phyloP scores from a whole-genome alignment of 1,140 invertebrate genomes.

The Oryctes rhinoceros region DNA sequence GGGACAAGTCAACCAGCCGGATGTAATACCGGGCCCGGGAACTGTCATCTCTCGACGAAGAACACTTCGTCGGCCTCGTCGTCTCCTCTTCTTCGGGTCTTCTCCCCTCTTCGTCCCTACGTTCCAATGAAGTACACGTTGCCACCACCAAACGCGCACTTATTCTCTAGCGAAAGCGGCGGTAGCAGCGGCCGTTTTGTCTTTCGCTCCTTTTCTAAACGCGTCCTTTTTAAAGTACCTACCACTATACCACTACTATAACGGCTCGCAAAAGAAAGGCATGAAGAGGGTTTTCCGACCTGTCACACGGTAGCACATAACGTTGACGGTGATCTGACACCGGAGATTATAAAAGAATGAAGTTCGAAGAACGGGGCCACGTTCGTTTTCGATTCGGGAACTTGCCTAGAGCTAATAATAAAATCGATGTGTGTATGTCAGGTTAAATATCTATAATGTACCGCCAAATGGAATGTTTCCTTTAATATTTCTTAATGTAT shows the following conservation, averaged over 20 bases:
- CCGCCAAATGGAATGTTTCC: too few species aligned
- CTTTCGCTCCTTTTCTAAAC: constrained; percentile 44
- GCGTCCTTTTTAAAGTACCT: constrained; percentile 37
- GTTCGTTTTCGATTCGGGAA: background rate
- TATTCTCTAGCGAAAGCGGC: background rate
- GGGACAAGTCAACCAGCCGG: constrained; percentile 55
- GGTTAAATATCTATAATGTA: too few species aligned
- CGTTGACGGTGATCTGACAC: constrained; percentile 48
- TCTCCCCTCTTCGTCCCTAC: constrained; percentile 12
- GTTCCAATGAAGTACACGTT: constrained; percentile 18
- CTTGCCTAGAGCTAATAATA: too few species aligned
- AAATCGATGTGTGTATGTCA: too few species aligned
- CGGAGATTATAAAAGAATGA: constrained; percentile 33
- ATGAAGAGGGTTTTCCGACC: constrained; percentile 53
- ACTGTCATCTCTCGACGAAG: constrained; percentile 42
- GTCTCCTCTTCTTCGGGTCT: constrained; percentile 7
- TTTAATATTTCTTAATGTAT: too few species aligned
- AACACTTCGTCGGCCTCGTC: constrained; percentile 17
- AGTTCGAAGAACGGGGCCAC: background rate
- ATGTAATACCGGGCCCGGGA: constrained; percentile 43
- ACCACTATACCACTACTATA: constrained; percentile 41
- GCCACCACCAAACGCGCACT: constrained; percentile 39
- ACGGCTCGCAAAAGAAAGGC: constrained; percentile 21
- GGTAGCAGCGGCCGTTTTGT: constrained; percentile 1
- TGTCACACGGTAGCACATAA: constrained; percentile 56